Evolutionary conservation across 2,113 vertebrate species (phyloP), one percentile per base, ranked within the genome.

Genomic region (Marmota flaviventris): DNA sequence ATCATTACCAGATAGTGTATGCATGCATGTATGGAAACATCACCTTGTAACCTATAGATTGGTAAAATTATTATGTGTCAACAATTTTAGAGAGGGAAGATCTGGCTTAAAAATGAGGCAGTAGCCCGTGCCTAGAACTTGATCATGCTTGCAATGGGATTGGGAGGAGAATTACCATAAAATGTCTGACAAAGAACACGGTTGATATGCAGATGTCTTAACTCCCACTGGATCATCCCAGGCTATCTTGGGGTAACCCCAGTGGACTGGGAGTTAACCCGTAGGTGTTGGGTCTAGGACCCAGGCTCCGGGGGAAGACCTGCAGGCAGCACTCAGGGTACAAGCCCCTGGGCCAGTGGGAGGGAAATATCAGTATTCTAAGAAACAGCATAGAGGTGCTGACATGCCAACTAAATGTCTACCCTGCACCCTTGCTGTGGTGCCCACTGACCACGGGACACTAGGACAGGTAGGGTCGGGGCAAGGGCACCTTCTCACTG

Each of bases 81-180:
- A 91, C 37, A 53, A 14, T 24, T 32, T 42, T 25, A 75, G 37
- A 70, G 34, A n/a, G 63, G 77, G 37, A 32, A 2, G 29, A 76
- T 18, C 27, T 37, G 56, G 75, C 72, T 39, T 5, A 13, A 12
- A 37, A 11, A 3, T 0, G 2, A 69, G 70, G 63, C 22, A 20
- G 53, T 0, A 1, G 65, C 22, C 37, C 29, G 7, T 0, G n/a
- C 34, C 61, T 27, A 4, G 32, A 48, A 39, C 39, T 37, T 67
- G 20, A 63, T 3, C 18, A 22, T 4, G 0, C 48, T 29, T 25
- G 56, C 70, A 8, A 5, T 1, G 1, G 24, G 32, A 17, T 1
- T 27, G 78, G 25, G 75, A 24, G 70, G 27, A 11, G 14, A 11
- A n/a, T 17, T 5, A 24, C 56, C 5, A 37, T 17, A 2, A 16